Evolutionary conservation across 2,888 invertebrate genomes (phyloP), one percentile per base, ranked within the genome.

Genomic region (Dusona sp.): DNA sequence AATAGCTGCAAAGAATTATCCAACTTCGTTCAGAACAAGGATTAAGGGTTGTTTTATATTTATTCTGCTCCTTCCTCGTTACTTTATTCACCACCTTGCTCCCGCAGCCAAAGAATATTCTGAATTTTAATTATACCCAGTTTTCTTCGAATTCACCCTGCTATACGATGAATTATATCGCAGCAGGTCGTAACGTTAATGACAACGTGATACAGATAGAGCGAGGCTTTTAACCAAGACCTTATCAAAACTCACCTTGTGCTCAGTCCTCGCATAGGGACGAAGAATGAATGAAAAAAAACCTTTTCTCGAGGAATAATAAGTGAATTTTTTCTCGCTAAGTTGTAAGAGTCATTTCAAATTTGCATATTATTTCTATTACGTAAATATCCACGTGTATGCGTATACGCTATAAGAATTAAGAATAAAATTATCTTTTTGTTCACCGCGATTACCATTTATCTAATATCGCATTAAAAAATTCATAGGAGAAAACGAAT

Each of bases 1-100:
- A 83, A 85, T 85, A 82, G 85, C 81, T 81, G 48, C 48, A 45
- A 74, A 82, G 78, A 85, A 85, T 85, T 72, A 77, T 25, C 61
- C n/a, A 61, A 82, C 36, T 70, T 25, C 48, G 51, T 6, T 29
- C 22, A 42, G 8, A 0, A 19, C 29, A 11, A 16, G 45, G n/a
- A 51, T 45, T 22, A 48, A 8, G 61, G 70, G n/a, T 70, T 79
- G 68, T 83, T 73, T 78, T 61, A 70, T 79, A 67, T 65, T 83
- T 65, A 74, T 74, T 68, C 57, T 61, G n/a, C 61, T 42, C 42
- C 36, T 67, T 67, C 61, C 13, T 54, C 29, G n/a, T 11, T 25
- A 19, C n/a, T 77, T 77, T 64, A 33, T 48, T 48, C 19, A 19
- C 16, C 48, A 48, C 48, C 48, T 48, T 2, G 48, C 3, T 19